A percentile compares a stretch with the other conserved stretches of the same genome.
These are phyloP conservation scores for Apotomis turbidana DNA, from an alignment of 2,888 invertebrate genomes.

Conservation along the genomic window DNA sequence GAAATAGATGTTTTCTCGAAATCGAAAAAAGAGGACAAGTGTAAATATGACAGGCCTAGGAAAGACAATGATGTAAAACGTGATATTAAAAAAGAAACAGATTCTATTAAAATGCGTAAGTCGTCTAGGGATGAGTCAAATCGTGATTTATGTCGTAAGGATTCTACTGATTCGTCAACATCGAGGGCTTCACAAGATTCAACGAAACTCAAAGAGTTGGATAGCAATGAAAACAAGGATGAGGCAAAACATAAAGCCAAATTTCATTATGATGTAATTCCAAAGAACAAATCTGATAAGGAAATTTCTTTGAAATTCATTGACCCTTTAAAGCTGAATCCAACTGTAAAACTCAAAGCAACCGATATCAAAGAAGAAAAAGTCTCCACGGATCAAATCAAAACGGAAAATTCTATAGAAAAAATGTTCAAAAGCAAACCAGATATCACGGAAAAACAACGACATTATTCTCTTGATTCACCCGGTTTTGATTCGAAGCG, in stretches of 20 bases:
- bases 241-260: slow-evolving; percentile 67
- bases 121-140: slow-evolving; percentile 74
- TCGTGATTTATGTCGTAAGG: slow-evolving; percentile 75
- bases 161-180: slow-evolving; percentile 79
- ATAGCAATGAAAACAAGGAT: slow-evolving; percentile 68
- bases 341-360: slow-evolving; percentile 56
- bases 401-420: slow-evolving; percentile 53
- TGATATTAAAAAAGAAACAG: slow-evolving; percentile 75
- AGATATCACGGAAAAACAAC: slow-evolving; percentile 72
- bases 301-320: slow-evolving; percentile 55
- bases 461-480: slow-evolving; percentile 79
- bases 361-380: slow-evolving; percentile 80
- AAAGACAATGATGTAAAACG: slow-evolving; percentile 72
- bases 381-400: slow-evolving; percentile 52
- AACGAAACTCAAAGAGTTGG: slow-evolving; percentile 68
- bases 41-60: slow-evolving; percentile 72
- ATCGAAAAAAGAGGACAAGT: slow-evolving; percentile 77
- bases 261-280: slow-evolving; percentile 73
- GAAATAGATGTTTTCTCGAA: slow-evolving; percentile 60
- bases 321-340: slow-evolving; percentile 54
- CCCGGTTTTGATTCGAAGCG: slow-evolving; percentile 77
- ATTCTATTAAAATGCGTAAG: slow-evolving; percentile 68
- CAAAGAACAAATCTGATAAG: slow-evolving; percentile 80
- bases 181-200: slow-evolving; percentile 78
- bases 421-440: slow-evolving; percentile 60